phyloP scores from a whole-genome alignment of 2,113 vertebrate species.

The Machaerirhynchus nigripectus region DNA sequence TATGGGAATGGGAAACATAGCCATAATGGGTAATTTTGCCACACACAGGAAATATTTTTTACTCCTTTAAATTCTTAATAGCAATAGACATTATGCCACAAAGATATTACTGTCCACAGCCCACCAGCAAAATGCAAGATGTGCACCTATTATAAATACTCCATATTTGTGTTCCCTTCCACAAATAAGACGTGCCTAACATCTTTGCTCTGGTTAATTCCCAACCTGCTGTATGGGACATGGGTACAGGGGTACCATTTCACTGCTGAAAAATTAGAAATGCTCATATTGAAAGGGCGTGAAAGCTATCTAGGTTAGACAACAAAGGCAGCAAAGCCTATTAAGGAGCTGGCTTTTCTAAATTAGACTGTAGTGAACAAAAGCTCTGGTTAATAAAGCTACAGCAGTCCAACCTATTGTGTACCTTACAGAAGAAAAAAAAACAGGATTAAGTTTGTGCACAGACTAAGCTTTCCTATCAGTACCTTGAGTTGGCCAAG shows the following conservation, averaged over 20 bases:
- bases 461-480: neutral
- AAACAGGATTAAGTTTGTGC: neutral
- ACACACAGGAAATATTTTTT: neutral
- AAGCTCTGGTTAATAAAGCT: neutral
- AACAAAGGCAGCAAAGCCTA: neutral
- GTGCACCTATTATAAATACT: neutral
- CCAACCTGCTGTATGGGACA: neutral
- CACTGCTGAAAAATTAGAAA: neutral
- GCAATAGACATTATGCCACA: fast-evolving
- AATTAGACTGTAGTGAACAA: neutral
- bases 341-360: neutral
- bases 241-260: neutral
- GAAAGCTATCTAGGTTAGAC: neutral
- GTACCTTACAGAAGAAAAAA: neutral
- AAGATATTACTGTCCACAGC: neutral
- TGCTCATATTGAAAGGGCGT: neutral
- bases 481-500: neutral
- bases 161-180: neutral
- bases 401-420: neutral
- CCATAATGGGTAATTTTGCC: neutral
- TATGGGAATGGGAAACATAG: neutral
- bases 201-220: neutral
- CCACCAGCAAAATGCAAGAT: neutral
- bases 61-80: neutral
- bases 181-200: neutral